A percentile compares a stretch with the other conserved stretches of the same genome.
These are phyloP conservation scores for Biston stratarius DNA, from an alignment of 2,888 invertebrate genomes.

Conservation along the genomic window DNA sequence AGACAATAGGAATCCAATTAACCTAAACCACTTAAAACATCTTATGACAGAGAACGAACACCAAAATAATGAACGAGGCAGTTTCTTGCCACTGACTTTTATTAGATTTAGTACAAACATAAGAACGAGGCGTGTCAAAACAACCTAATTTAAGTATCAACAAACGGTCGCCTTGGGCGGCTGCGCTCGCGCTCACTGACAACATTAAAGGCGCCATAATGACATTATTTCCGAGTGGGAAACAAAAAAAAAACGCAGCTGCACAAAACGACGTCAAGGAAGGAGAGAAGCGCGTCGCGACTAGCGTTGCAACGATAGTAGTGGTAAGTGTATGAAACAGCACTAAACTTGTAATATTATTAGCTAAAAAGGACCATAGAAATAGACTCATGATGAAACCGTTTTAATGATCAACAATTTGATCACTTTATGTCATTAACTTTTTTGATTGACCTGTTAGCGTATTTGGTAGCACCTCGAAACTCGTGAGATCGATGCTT, in stretches of 20 bases:
- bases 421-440: too few species aligned
- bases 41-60: conserved; percentile 57
- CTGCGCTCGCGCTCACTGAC: conserved; percentile 78
- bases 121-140: conserved; percentile 86
- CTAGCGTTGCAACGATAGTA: background rate
- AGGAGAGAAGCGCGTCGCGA: conserved; percentile 67
- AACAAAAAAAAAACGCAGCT: conserved; percentile 73
- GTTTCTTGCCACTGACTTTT: conserved; percentile 77
- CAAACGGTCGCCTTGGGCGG: conserved; percentile 86
- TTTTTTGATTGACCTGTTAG: too few species aligned
- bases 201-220: conserved; percentile 86
- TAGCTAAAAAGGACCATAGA: background rate
- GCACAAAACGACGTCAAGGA: conserved; percentile 81
- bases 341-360: too few species aligned
- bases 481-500: too few species aligned
- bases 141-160: conserved; percentile 87
- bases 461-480: too few species aligned
- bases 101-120: conserved; percentile 85
- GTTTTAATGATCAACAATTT: too few species aligned
- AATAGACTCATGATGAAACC: background rate
- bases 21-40: conserved; percentile 59
- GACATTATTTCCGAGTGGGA: conserved; percentile 84
- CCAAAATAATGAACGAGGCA: conserved; percentile 73
- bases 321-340: background rate
- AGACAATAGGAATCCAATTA: conserved; percentile 53